phyloP scores from a whole-genome alignment of 2,113 vertebrate species.

The Laticauda colubrina region DNA sequence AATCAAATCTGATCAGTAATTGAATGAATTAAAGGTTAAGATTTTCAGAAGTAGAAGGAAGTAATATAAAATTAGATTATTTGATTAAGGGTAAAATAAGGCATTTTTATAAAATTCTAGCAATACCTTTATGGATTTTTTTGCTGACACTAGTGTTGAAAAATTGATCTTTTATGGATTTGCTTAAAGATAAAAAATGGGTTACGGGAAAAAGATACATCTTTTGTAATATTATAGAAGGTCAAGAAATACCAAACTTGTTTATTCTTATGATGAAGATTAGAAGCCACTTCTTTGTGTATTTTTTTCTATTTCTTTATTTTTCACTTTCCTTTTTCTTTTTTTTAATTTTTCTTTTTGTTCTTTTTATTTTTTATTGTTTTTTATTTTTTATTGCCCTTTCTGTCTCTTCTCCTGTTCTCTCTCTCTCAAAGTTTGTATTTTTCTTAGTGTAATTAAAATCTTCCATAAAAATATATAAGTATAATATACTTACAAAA shows the following conservation, averaged over 20 bases:
- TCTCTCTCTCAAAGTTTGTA: background rate
- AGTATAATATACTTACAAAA: background rate
- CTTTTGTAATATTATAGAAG: background rate
- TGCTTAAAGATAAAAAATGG: background rate
- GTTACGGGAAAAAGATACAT: background rate
- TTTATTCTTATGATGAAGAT: background rate
- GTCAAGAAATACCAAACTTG: background rate
- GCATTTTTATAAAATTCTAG: background rate
- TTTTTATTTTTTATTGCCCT: background rate
- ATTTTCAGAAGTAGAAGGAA: background rate
- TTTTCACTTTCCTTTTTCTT: background rate
- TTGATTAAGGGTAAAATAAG: background rate
- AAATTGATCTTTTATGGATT: background rate
- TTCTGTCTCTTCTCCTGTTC: background rate
- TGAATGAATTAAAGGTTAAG: background rate
- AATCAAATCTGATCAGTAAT: background rate
- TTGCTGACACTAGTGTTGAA: background rate
- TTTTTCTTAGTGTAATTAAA: background rate
- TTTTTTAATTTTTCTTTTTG: background rate
- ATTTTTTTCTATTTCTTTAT: background rate
- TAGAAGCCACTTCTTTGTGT: background rate
- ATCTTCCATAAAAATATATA: background rate
- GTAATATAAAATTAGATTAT: background rate
- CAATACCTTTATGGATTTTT: background rate
- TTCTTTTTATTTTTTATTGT: background rate